These are phyloP conservation scores for Sepioteuthis lessoniana DNA, from an alignment of 2,888 invertebrate species.

Conservation along the genomic window DNA sequence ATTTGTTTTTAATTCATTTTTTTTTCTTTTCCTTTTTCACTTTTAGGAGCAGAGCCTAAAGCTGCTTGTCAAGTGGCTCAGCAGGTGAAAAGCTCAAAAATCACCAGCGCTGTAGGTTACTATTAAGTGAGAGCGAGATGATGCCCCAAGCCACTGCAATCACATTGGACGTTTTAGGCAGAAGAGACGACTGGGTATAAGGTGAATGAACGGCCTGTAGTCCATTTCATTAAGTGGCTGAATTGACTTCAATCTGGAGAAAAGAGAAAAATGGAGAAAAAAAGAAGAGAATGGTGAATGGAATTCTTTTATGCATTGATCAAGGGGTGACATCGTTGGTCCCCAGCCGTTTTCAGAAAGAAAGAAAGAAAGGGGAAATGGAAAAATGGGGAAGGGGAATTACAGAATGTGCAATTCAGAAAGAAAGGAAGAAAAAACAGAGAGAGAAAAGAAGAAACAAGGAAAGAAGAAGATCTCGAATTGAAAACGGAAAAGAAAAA, in stretches of 20 bases:
- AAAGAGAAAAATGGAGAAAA: background rate
- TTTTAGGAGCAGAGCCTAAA: background rate
- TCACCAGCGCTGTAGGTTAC: slow-evolving; percentile 33
- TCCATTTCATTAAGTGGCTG: slow-evolving; percentile 33
- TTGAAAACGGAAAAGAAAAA: background rate
- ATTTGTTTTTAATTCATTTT: background rate
- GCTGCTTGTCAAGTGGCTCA: slow-evolving; percentile 6
- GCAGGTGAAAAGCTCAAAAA: background rate
- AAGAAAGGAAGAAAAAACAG: background rate
- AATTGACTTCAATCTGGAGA: background rate
- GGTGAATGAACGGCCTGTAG: slow-evolving; percentile 16
- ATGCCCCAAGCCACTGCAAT: background rate
- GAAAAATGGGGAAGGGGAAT: background rate
- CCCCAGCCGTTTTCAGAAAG: background rate
- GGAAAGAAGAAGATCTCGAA: background rate
- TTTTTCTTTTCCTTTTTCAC: background rate
- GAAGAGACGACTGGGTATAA: background rate
- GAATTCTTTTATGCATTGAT: background rate
- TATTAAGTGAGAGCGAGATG: background rate
- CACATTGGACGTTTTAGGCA: background rate
- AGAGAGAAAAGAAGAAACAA: background rate
- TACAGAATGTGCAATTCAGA: background rate
- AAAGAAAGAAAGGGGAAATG: background rate
- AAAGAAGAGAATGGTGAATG: background rate
- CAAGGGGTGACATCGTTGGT: background rate